Percentiles rank a stretch among this genome's conserved stretches.
Evolutionary conservation across 2,797 vertebrate genomes (phyloP).

Genomic region (Cephalopachus bancanus): DNA sequence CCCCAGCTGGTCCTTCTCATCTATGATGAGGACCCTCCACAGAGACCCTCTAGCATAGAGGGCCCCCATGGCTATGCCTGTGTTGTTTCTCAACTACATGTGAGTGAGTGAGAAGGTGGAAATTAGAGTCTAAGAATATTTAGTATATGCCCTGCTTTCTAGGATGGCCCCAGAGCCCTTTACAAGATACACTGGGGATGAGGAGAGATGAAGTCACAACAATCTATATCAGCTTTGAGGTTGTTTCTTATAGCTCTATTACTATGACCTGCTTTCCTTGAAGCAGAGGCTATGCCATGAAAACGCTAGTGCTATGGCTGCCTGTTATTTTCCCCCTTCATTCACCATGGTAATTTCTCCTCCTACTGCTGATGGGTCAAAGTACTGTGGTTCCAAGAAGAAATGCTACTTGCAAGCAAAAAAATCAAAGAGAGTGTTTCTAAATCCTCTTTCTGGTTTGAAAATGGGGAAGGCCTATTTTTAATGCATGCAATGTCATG

Average conservation of each 20-base stretch:
- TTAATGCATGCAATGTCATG: neutral
- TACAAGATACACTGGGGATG: rapidly evolving
- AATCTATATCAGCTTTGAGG: rapidly evolving
- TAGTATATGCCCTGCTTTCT: neutral
- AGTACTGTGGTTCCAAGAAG: neutral
- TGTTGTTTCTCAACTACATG: neutral
- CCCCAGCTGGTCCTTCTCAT: neutral
- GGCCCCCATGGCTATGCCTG: neutral
- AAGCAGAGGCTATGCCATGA: neutral
- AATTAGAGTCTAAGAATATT: neutral
- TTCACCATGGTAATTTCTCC: neutral
- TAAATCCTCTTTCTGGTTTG: neutral
- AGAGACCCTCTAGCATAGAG: neutral
- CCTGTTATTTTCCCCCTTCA: neutral
- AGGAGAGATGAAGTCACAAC: neutral
- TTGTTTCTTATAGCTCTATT: neutral
- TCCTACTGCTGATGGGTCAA: neutral
- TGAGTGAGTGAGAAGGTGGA: neutral
- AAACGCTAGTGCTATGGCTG: neutral
- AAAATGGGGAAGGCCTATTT: neutral
- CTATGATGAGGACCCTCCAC: no score
- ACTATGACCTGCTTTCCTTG: neutral
- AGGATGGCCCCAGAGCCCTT: neutral
- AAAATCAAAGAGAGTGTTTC: neutral
- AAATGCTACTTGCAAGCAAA: slow-evolving; percentile 28